phyloP scores from a whole-genome alignment of 2,888 invertebrate genomes.

The Ophion ellenae region DNA sequence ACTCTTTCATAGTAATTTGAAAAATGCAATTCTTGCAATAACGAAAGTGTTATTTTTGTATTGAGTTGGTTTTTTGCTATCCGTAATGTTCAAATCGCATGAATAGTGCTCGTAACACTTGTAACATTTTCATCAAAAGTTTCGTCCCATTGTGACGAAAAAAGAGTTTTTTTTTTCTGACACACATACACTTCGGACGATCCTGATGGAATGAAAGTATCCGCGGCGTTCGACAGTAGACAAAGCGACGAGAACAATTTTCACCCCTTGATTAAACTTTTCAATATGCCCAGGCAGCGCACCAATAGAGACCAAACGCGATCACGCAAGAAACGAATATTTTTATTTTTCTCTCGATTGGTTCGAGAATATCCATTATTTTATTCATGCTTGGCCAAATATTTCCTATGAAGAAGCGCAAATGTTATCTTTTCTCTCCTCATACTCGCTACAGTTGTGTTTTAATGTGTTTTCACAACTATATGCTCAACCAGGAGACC shows the following conservation, averaged over 20 bases:
- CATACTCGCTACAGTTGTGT: conserved; percentile 26
- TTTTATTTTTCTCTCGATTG: neutral
- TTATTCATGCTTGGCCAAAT: conserved; percentile 4
- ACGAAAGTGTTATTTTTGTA: neutral
- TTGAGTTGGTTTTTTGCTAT: neutral
- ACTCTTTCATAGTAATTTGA: neutral
- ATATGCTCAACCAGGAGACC: conserved; percentile 17
- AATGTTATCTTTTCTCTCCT: conserved; percentile 12
- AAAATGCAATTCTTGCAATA: neutral
- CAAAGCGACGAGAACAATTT: neutral
- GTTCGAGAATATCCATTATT: neutral
- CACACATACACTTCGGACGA: neutral
- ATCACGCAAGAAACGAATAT: neutral
- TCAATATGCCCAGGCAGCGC: neutral
- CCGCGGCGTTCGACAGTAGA: neutral
- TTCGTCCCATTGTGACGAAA: neutral
- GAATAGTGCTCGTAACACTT: neutral
- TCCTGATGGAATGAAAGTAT: conserved; percentile 6
- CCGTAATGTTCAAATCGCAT: neutral
- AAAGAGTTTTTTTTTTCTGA: neutral
- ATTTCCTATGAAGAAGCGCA: neutral
- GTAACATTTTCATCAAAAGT: neutral
- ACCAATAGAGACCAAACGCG: neutral
- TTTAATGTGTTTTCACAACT: conserved; percentile 36
- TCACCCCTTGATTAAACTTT: neutral